phyloP scores from a whole-genome alignment of 2,113 vertebrate species.

The Egretta garzetta region DNA sequence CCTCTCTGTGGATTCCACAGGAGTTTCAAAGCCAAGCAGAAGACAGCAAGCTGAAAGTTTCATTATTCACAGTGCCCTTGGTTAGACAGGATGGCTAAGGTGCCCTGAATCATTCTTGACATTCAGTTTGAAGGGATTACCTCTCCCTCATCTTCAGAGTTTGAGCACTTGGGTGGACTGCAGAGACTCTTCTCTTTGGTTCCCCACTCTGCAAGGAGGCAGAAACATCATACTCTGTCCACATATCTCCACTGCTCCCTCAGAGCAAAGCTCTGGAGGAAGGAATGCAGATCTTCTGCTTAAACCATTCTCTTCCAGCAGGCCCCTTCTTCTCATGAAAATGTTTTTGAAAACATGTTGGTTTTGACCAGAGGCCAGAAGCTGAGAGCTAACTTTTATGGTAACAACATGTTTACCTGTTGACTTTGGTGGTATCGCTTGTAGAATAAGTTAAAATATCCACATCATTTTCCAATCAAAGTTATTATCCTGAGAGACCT shows the following conservation, averaged over 20 bases:
- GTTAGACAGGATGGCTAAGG: neutral
- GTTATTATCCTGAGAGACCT: neutral
- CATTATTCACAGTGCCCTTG: neutral
- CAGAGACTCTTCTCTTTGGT: neutral
- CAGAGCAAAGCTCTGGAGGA: neutral
- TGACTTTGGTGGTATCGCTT: neutral
- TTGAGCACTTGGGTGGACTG: neutral
- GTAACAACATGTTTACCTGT: neutral
- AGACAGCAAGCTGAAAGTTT: neutral
- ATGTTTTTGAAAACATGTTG: neutral
- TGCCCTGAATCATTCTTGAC: neutral
- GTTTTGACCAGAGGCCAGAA: neutral
- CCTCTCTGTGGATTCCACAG: neutral
- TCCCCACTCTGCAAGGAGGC: neutral
- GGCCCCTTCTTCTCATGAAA: neutral
- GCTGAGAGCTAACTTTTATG: neutral
- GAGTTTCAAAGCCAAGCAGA: neutral
- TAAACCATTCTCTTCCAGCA: neutral
- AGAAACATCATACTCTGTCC: neutral
- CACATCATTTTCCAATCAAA: neutral
- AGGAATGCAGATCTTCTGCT: neutral
- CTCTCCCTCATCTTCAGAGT: neutral
- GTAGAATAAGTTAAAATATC: neutral
- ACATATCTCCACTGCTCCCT: neutral
- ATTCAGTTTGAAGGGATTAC: neutral